Evolutionary conservation across 2,113 vertebrate genomes (phyloP).

Genomic region (Menidia beryllina): DNA sequence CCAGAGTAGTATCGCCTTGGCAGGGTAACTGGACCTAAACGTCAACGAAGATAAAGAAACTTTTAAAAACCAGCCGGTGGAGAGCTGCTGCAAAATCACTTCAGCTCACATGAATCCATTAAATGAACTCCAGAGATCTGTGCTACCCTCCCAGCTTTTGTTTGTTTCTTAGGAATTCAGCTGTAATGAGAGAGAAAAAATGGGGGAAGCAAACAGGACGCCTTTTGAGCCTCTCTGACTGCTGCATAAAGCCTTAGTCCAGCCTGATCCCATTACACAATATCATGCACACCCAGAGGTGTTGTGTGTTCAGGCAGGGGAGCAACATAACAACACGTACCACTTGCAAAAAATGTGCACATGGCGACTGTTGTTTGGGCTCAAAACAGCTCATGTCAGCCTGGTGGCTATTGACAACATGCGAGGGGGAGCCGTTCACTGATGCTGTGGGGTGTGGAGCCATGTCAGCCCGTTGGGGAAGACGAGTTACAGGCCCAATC

Average conservation of each 20-base stretch:
- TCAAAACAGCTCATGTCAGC: background rate
- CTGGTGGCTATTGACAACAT: constrained; percentile 6
- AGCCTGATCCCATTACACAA: constrained; percentile 51
- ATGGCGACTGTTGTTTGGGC: constrained; percentile 1
- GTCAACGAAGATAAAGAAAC: constrained; percentile 65
- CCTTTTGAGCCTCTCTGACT: constrained; percentile 8
- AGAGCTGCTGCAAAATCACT: constrained; percentile 11
- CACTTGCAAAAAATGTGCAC: constrained; percentile 13
- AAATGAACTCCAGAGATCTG: constrained; percentile 18
- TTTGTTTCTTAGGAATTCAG: constrained; percentile 46
- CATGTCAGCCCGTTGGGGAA: constrained; percentile 66
- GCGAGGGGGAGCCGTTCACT: background rate
- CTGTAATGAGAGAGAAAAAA: background rate
- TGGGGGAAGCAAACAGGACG: constrained; percentile 2
- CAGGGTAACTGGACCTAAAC: constrained; percentile 27
- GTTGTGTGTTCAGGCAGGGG: constrained; percentile 24
- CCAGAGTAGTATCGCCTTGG: constrained; percentile 22
- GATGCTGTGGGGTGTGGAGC: constrained; percentile 54
- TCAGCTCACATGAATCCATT: background rate
- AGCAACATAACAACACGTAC: background rate
- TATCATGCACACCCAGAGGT: constrained; percentile 32
- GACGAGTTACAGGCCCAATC: constrained; percentile 68
- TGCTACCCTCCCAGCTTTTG: constrained; percentile 34
- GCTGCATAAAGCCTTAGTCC: constrained; percentile 25
- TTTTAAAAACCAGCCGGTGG: constrained; percentile 3